Base-by-base conservation (phyloP, 2,113 vertebrate genomes). In the Butorides virescens region DNA sequence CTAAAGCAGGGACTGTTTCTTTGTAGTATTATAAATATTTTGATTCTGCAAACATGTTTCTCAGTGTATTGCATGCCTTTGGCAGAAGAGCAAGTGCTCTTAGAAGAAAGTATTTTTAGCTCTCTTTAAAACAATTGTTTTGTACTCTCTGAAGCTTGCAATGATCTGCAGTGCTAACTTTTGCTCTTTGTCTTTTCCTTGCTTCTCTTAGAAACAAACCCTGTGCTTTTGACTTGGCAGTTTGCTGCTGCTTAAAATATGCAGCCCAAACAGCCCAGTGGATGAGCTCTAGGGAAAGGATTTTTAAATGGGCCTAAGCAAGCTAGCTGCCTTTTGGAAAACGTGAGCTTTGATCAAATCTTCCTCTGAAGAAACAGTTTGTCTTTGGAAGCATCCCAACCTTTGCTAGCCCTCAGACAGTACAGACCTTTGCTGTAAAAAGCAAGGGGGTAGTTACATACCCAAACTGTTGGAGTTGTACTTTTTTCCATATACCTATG, bases 51-150 rank as follows among this genome's bases (percentile, higher is more conserved):
- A 36, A 75, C 30, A 32, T 75, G 39, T 75, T 95, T 88, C 52
- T 74, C 23, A 17, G 58, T 65, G 66, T 82, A 49, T 78, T 72
- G n/a, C 22, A 29, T 65, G 34, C 10, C n/a, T 93, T 91, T 93
- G 90, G 88, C 95, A 94, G 79, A 80, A 76, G 37, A 74, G 42
- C 58, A 80, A 34, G 49, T 2, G 1, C 25, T 62, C 55, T 37
- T 79, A 76, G 25, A 88, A 73, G 26, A 19, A 56, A 36, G 16
- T 95, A 90, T 95, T 95, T 96, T 94, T 94, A 95, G 42, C 55
- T 76, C 29, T 84, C 21, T 19, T 63, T 86, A 80, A 62, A 90
- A 62, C 71, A 88, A 59, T 71, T 66, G 44, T 67, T 89, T 72
- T 90, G 23, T 80, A 17, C 36, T 91, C 44, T 72, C 47, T 92